These are phyloP conservation scores for Cephus nigrinus DNA, from an alignment of 2,888 invertebrate genomes.

Conservation along the genomic window DNA sequence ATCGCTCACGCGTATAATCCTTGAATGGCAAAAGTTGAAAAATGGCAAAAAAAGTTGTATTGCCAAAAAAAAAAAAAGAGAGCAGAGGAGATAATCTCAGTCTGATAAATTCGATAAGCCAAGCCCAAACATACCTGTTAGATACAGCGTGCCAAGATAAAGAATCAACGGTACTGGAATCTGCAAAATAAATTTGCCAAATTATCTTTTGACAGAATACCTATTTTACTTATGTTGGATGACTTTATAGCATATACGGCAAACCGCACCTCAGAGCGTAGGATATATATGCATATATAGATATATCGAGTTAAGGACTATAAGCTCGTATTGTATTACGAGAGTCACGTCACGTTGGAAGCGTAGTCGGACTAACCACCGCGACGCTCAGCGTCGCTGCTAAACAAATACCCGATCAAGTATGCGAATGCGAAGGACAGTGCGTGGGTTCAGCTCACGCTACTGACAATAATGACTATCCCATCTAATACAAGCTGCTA, in stretches of 20 bases:
- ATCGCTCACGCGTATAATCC: not conserved
- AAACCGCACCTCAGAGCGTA: not conserved
- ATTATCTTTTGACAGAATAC: not conserved
- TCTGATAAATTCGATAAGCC: not conserved
- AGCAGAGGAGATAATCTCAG: not conserved
- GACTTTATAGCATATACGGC: not conserved
- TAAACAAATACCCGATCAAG: not conserved
- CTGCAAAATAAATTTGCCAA: not conserved
- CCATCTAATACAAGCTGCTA: not conserved
- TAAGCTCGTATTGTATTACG: not conserved
- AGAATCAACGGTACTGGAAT: not conserved
- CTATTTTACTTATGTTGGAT: not conserved
- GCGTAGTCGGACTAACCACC: not conserved
- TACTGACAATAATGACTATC: not conserved
- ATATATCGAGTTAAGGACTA: not conserved
- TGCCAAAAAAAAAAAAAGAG: not conserved
- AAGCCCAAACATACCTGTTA: not conserved
- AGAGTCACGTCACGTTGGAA: constrained; percentile 16
- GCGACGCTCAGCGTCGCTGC: not conserved
- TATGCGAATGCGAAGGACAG: not conserved
- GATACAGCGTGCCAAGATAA: not conserved
- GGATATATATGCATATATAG: not conserved
- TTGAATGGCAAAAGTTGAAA: not conserved
- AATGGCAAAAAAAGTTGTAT: not conserved
- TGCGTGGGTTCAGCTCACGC: not conserved